These are phyloP conservation scores for Tetraodon nigroviridis DNA, from an alignment of 2,113 vertebrate genomes.

Conservation along the genomic window DNA sequence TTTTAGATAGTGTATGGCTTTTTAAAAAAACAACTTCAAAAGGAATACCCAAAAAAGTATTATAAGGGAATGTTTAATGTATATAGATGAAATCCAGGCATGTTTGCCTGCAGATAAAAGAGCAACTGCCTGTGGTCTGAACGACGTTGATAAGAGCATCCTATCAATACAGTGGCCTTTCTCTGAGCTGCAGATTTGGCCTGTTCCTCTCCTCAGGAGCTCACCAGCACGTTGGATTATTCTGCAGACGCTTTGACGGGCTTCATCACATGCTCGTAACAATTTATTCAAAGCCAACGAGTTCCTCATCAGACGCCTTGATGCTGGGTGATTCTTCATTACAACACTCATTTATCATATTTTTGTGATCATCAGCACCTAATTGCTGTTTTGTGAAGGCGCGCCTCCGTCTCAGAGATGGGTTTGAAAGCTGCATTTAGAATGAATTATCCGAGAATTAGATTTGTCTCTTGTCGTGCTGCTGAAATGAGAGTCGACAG, in stretches of 20 bases:
- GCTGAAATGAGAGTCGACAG: too few relatives aligned
- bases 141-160: constrained; percentile 54
- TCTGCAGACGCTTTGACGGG: constrained; percentile 24
- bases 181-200: constrained; percentile 33
- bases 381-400: too few relatives aligned
- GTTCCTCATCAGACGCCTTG: neutral
- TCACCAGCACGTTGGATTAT: constrained; percentile 19
- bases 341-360: neutral
- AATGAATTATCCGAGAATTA: too few relatives aligned
- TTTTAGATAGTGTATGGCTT: neutral
- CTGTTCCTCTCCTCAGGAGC: constrained; percentile 49
- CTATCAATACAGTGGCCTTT: constrained; percentile 66
- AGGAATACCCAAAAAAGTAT: constrained; percentile 9
- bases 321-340: constrained; percentile 4
- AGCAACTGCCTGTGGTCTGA: constrained; percentile 49
- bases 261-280: neutral
- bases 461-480: too few relatives aligned
- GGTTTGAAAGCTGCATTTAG: too few relatives aligned
- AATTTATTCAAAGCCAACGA: constrained; percentile 4
- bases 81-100: constrained; percentile 23
- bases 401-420: too few relatives aligned
- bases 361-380: neutral
- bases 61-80: constrained; percentile 18
- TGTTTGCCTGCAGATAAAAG: constrained; percentile 35
- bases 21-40: neutral